phyloP scores from a whole-genome alignment of 2,888 invertebrate genomes.

The Acleris literana region DNA sequence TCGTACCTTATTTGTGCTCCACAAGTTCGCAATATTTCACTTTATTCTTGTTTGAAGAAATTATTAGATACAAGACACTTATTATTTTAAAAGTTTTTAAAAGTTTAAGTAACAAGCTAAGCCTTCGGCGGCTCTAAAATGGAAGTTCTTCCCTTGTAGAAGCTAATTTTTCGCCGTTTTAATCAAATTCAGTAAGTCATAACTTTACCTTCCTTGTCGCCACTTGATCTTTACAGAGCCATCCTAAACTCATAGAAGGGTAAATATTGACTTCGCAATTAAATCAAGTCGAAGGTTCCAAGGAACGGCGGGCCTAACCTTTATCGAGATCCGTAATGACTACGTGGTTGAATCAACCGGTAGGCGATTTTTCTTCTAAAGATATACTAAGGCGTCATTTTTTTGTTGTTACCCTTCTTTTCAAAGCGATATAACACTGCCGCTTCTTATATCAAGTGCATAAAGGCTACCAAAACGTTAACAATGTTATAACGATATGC shows the following conservation, averaged over 20 bases:
- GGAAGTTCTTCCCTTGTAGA: conserved; percentile 4
- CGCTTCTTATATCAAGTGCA: background rate
- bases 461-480: too few relatives aligned
- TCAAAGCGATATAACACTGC: background rate
- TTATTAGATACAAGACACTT: too few relatives aligned
- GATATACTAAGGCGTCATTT: too few relatives aligned
- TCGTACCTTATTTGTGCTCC: too few relatives aligned
- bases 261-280: conserved; percentile 25
- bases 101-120: background rate
- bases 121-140: background rate
- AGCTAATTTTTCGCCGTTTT: background rate
- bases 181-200: conserved; percentile 17
- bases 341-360: background rate
- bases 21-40: too few relatives aligned
- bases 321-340: background rate
- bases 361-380: too few relatives aligned
- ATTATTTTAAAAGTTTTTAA: background rate
- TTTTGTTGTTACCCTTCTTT: background rate
- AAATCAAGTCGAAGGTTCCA: conserved; percentile 14
- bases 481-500: too few relatives aligned
- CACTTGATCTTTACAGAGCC: background rate
- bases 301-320: background rate
- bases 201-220: conserved; percentile 5
- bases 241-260: conserved; percentile 19
- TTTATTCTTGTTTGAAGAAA: too few relatives aligned